These are phyloP conservation scores for Porphyrio hochstetteri DNA, from an alignment of 2,113 vertebrate species.

Conservation along the genomic window DNA sequence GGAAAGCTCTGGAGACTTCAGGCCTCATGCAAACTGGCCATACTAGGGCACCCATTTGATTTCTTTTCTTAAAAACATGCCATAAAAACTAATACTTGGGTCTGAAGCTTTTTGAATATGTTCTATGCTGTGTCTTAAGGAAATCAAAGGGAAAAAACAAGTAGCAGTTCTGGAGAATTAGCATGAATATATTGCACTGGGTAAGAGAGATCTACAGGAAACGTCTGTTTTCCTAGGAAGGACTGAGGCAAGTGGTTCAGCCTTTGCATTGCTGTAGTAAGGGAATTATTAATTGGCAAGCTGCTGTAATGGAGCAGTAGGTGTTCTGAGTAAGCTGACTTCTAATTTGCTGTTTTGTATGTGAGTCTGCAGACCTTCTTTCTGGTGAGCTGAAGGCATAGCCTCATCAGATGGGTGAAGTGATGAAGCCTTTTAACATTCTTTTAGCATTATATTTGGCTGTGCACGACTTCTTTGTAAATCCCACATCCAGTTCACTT, in stretches of 20 bases:
- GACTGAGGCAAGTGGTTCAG: neutral
- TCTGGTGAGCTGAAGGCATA: slow-evolving; percentile 12
- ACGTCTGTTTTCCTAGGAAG: neutral
- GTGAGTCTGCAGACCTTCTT: slow-evolving; percentile 41
- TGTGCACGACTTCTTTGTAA: neutral
- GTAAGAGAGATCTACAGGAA: slow-evolving; percentile 1
- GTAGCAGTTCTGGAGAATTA: neutral
- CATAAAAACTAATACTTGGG: neutral
- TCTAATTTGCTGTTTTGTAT: slow-evolving; percentile 13
- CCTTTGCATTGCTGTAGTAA: neutral
- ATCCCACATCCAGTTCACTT: neutral
- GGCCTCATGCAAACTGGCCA: neutral
- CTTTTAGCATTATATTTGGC: neutral
- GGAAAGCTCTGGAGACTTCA: neutral
- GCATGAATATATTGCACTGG: neutral
- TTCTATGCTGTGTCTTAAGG: neutral
- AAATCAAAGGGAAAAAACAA: neutral
- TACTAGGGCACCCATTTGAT: neutral
- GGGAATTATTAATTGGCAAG: slow-evolving; percentile 23
- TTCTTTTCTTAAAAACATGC: neutral
- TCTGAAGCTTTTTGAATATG: neutral
- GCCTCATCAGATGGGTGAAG: neutral
- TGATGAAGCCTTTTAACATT: slow-evolving; percentile 14
- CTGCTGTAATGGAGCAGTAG: neutral
- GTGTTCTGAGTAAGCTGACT: slow-evolving; percentile 50